These are phyloP conservation scores for Diachasmimorpha longicaudata DNA, from an alignment of 1,140 invertebrate genomes.

Conservation along the genomic window DNA sequence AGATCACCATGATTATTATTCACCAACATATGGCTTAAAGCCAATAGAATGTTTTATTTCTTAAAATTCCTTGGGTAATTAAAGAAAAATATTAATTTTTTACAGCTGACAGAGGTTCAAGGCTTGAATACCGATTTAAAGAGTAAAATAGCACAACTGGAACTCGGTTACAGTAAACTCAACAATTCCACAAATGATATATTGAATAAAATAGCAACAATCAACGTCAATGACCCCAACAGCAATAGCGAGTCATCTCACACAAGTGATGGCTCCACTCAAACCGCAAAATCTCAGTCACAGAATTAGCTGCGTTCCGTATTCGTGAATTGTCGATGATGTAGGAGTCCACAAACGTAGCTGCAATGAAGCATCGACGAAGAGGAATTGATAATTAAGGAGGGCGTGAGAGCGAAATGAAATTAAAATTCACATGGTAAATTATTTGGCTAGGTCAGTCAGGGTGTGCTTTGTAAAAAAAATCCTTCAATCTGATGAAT, in stretches of 20 bases:
- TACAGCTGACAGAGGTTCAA: slow-evolving; percentile 42
- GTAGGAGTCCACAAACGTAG: background rate
- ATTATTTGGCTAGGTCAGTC: too few species aligned
- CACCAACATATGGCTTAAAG: too few species aligned
- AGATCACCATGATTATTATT: too few species aligned
- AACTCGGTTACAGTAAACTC: slow-evolving; percentile 39
- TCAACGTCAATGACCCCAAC: slow-evolving; percentile 15
- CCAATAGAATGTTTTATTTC: too few species aligned
- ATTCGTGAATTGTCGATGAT: background rate
- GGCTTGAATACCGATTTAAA: slow-evolving; percentile 33
- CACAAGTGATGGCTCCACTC: background rate
- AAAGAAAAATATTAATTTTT: background rate
- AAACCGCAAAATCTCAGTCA: background rate
- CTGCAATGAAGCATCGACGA: background rate
- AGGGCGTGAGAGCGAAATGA: background rate
- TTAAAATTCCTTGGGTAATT: too few species aligned
- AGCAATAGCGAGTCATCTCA: background rate
- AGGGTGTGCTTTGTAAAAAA: too few species aligned
- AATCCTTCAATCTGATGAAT: too few species aligned
- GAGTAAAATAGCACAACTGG: slow-evolving; percentile 42
- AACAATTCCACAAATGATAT: slow-evolving; percentile 44
- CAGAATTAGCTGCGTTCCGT: background rate
- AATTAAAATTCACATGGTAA: background rate
- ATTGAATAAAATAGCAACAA: slow-evolving; percentile 30
- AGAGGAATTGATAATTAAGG: background rate